These are phyloP conservation scores for Erinaceus europaeus DNA, from an alignment of 2,113 vertebrate genomes.

Conservation along the genomic window DNA sequence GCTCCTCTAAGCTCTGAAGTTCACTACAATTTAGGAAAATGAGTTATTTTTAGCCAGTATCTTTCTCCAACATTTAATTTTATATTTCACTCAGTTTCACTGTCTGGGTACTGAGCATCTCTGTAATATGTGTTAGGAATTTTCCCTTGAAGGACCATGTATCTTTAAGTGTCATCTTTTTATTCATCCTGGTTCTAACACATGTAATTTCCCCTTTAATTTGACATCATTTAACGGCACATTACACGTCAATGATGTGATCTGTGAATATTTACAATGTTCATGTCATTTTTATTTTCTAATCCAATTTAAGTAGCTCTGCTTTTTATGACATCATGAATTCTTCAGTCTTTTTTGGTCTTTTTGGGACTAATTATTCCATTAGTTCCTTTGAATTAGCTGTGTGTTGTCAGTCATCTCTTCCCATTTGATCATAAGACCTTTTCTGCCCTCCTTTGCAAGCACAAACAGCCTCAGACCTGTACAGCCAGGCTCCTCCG, in stretches of 20 bases:
- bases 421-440: constrained; percentile 79
- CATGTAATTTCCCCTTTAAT: constrained; percentile 89
- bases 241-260: constrained; percentile 89
- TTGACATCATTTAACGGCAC: constrained; percentile 90
- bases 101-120: constrained; percentile 71
- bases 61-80: constrained; percentile 67
- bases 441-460: constrained; percentile 81
- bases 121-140: constrained; percentile 79
- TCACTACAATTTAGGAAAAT: constrained; percentile 72
- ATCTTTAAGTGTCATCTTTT: constrained; percentile 88
- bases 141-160: constrained; percentile 84
- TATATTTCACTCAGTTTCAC: constrained; percentile 63
- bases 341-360: constrained; percentile 87
- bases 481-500: constrained; percentile 29
- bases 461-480: constrained; percentile 59
- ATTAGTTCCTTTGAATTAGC: constrained; percentile 81
- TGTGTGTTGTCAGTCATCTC: constrained; percentile 83
- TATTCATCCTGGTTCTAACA: constrained; percentile 85
- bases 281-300: constrained; percentile 90
- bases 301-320: constrained; percentile 87
- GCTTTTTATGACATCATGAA: constrained; percentile 89
- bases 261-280: constrained; percentile 90
- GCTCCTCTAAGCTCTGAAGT: constrained; percentile 8
- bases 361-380: constrained; percentile 88
- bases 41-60: constrained; percentile 80